Evolutionary conservation across 2,797 vertebrate species (phyloP).

Genomic region (Fratercula arctica): DNA sequence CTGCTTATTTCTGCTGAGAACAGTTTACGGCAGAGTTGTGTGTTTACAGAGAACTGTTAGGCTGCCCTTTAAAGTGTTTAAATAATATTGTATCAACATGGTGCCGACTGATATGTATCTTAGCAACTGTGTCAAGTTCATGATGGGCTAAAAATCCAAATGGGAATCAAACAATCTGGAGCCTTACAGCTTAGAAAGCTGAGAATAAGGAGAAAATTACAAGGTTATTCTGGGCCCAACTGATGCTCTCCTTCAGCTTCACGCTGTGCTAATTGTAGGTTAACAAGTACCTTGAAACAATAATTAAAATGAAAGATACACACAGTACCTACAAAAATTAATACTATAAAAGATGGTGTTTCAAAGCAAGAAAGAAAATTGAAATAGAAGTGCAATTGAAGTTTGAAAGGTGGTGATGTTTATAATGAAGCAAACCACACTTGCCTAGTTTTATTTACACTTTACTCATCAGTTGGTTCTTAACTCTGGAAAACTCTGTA

Average conservation of each 20-base stretch:
- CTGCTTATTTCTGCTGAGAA: constrained; percentile 14
- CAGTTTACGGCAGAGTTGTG: not conserved
- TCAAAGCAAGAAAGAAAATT: not conserved
- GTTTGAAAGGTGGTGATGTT: not conserved
- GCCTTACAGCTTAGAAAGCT: not conserved
- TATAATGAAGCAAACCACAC: not conserved
- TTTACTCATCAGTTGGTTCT: not conserved
- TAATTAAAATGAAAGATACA: not conserved
- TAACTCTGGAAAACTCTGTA: not conserved
- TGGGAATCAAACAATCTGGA: constrained; percentile 55
- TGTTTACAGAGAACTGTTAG: constrained; percentile 58
- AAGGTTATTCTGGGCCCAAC: constrained; percentile 12
- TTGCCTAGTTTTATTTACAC: not conserved
- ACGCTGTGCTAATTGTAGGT: not conserved
- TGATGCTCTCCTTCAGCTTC: not conserved
- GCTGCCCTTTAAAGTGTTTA: constrained; percentile 66
- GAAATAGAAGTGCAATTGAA: not conserved
- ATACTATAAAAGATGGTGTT: not conserved
- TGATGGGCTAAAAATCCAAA: constrained; percentile 48
- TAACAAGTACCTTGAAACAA: not conserved
- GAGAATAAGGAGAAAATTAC: constrained; percentile 20
- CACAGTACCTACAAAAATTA: not conserved
- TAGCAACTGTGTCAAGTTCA: constrained; percentile 68
- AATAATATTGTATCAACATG: constrained; percentile 63
- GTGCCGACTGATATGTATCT: constrained; percentile 57